Conservation (phyloP, 2,797 vertebrate genomes). For the Miichthys miiuy region DNA sequence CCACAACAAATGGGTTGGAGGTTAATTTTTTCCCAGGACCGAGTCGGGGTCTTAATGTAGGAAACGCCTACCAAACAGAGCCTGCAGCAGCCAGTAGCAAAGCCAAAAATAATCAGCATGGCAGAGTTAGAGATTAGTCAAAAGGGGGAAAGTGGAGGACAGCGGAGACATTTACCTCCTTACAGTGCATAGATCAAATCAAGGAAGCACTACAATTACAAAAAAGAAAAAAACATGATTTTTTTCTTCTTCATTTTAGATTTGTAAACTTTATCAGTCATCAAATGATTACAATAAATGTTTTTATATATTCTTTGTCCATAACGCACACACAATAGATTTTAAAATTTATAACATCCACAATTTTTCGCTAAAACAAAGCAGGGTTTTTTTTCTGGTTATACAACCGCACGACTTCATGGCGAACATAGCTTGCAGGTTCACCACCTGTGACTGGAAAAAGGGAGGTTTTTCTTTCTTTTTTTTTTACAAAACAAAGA, state of each 20-base stretch:
- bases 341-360: slow-evolving; percentile 79
- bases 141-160: slow-evolving; percentile 64
- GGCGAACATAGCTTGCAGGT: slow-evolving; percentile 86
- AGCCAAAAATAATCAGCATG: slow-evolving; percentile 52
- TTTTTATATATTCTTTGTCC: slow-evolving; percentile 80
- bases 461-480: slow-evolving; percentile 37
- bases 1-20: neutral
- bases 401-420: slow-evolving; percentile 76
- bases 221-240: slow-evolving; percentile 82
- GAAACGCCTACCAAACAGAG: slow-evolving; percentile 10
- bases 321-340: slow-evolving; percentile 76
- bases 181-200: slow-evolving; percentile 99
- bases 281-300: slow-evolving; percentile 81
- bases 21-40: slow-evolving; percentile 13
- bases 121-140: slow-evolving; percentile 63
- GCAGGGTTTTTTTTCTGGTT: slow-evolving; percentile 67
- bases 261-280: slow-evolving; percentile 89
- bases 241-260: slow-evolving; percentile 85
- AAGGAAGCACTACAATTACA: slow-evolving; percentile 97
- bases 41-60: slow-evolving; percentile 9
- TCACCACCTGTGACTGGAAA: slow-evolving; percentile 75
- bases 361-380: slow-evolving; percentile 84
- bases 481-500: slow-evolving; percentile 74
- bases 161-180: slow-evolving; percentile 87
- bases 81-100: slow-evolving; percentile 78